Evolutionary conservation across 2,113 vertebrate species (phyloP), one percentile per base, ranked within the genome.

Genomic region (Chelonoidis abingdonii): DNA sequence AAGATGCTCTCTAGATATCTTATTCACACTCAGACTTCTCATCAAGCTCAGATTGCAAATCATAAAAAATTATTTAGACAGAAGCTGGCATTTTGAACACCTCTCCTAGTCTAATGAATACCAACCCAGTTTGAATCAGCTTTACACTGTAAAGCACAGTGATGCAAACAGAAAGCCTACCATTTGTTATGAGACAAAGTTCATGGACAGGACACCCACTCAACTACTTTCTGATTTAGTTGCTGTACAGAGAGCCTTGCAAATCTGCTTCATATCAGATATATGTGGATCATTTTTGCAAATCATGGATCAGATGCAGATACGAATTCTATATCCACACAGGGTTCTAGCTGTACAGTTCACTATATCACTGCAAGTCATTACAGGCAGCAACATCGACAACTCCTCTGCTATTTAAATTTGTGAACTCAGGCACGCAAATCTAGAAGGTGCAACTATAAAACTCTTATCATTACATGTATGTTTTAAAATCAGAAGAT

Each of bases 11-110:
- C 17, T 5, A 57, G 24, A 57, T 57, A 57, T 6, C 52, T 53
- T 57, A 57, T 57, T 57, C 1, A 0, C 24, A 50, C 0, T 0
- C 19, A 81, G 87, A 75, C 54, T 25, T 57, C 56, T 57, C 56
- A 27, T 19, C 59, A 80, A 84, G 57, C 53, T 81, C 80, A 90
- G 53, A 54, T 17, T 56, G 53, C 25, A 62, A 80, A 87, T 65
- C 35, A 75, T n/a, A 56, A 65, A 88, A 89, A 25, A 57, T 53
- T 13, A 59, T 79, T 72, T 92, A 44, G 22, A 83, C 72, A 52
- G 56, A 89, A 86, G 49, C 13, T 21, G 14, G 56, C 29, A 35
- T 47, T 1, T 1, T 8, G 16, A 69, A 86, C 25, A 57, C 10
- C n/a, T 92, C 56, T 83, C 49, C 86, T 57, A 72, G 17, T 83